Base-by-base conservation (phyloP, 2,888 invertebrate genomes). In the Acrocera orbiculus region DNA sequence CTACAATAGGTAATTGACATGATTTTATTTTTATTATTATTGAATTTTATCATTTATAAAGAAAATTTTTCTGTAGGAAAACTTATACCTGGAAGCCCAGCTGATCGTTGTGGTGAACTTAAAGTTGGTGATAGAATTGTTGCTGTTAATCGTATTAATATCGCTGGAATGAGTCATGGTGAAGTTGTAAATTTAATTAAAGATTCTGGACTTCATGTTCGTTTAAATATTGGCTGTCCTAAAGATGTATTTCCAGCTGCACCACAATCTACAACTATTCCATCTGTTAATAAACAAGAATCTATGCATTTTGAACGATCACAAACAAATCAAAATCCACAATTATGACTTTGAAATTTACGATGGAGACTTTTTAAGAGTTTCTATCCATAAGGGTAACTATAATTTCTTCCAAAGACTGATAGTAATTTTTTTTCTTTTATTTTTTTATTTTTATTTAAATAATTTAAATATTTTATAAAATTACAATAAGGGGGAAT, bases 121-220 rank as follows among this genome's bases (percentile, higher is more conserved):
- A 82, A 79, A 54, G 85, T 96, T 5, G 93, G 95, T 0, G 96
- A 96, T 65, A 80, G 87, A 34, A 95, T 96, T 42, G 69, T 95
- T 31, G 90, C 92, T 30, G 95, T 96, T 23, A 96, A 96, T 67
- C 80, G 81, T 40, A 76, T 81, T 34, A 79, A 89, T 49, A 92
- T 96, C 44, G 76, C 83, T 40, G 79, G 82, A 52, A 72, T 95
- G 58, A 82, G 85, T 44, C 96, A 96, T 54, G 92, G 92, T 20
- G 92, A 95, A 52, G 92, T 96, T 38, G 95, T 96, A 4, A 89
- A 90, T 53, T 73, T 96, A 40, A 96, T 96, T 52, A 96, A 95
- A 61, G 92, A 87, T 53, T 93, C 93, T 1, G 95, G 95, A 15
- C 72, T 85, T 44, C 73, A 81, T 30, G 90, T 95, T 37, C 83